Percentiles rank a stretch among this genome's conserved stretches.
phyloP scores from a whole-genome alignment of 2,888 invertebrate genomes.

The Phytoseiulus persimilis region DNA sequence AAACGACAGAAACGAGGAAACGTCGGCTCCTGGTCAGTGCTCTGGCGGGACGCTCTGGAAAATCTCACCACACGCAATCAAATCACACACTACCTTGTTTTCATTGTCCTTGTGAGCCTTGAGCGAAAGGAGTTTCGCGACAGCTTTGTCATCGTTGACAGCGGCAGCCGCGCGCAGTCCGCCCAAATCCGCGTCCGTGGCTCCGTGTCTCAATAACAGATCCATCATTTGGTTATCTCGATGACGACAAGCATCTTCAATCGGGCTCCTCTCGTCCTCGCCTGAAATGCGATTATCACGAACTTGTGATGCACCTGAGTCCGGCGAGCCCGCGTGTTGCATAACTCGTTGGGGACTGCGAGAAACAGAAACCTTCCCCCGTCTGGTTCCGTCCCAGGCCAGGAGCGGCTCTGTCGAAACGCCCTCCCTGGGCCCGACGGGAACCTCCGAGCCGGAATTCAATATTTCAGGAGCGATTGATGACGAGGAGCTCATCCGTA shows the following conservation, averaged over 20 bases:
- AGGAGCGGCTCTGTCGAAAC: no score
- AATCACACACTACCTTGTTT: background rate
- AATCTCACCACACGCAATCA: no score
- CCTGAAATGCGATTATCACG: background rate
- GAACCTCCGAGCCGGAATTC: background rate
- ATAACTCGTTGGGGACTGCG: no score
- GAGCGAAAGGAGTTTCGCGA: constrained; percentile 72
- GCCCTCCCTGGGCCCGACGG: no score
- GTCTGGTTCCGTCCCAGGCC: no score
- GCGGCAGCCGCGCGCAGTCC: constrained; percentile 69
- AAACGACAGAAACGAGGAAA: background rate
- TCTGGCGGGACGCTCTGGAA: no score
- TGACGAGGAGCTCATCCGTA: background rate
- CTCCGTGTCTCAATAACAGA: constrained; percentile 67
- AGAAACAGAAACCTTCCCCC: no score
- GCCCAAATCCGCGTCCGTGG: constrained; percentile 72
- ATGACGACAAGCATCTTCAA: constrained; percentile 64
- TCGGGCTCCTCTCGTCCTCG: constrained; percentile 48
- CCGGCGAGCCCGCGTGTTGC: no score
- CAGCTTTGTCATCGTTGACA: constrained; percentile 65
- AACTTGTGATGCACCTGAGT: no score
- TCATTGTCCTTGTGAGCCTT: constrained; percentile 54
- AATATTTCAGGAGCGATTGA: background rate
- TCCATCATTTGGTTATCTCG: constrained; percentile 66
- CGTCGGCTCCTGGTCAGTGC: no score